phyloP scores from a whole-genome alignment of 2,113 vertebrate species.

The Ciconia boyciana region DNA sequence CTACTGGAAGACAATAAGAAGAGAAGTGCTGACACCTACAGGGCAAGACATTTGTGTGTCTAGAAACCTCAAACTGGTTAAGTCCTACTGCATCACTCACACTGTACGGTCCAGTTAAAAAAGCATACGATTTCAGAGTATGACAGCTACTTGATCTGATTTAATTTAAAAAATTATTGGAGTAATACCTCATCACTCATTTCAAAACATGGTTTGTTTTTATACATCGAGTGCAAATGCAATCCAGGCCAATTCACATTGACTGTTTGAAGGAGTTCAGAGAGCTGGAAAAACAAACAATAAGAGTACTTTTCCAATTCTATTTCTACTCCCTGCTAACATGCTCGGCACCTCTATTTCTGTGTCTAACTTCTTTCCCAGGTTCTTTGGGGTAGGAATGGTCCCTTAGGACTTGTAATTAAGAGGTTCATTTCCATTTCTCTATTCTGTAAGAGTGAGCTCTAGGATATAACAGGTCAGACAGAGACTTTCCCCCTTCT shows the following conservation, averaged over 20 bases:
- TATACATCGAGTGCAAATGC: not conserved
- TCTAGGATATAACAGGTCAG: not conserved
- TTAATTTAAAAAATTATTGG: not conserved
- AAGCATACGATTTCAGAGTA: not conserved
- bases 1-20: not conserved
- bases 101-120: not conserved
- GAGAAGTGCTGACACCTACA: conserved; percentile 25
- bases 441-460: not conserved
- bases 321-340: not conserved
- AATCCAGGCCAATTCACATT: not conserved
- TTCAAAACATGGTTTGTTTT: not conserved
- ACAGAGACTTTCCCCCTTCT: not conserved
- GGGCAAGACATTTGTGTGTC: not conserved
- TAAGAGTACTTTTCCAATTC: not conserved
- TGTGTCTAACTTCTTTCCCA: not conserved
- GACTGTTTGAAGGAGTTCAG: not conserved
- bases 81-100: no score
- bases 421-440: not conserved
- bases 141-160: not conserved
- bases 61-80: not conserved
- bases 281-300: not conserved
- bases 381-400: not conserved
- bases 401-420: not conserved
- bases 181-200: not conserved
- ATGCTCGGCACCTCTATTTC: not conserved